Percentiles rank a stretch among this genome's conserved stretches.
phyloP scores from a whole-genome alignment of 2,113 vertebrate species.

The Halichoeres trimaculatus region DNA sequence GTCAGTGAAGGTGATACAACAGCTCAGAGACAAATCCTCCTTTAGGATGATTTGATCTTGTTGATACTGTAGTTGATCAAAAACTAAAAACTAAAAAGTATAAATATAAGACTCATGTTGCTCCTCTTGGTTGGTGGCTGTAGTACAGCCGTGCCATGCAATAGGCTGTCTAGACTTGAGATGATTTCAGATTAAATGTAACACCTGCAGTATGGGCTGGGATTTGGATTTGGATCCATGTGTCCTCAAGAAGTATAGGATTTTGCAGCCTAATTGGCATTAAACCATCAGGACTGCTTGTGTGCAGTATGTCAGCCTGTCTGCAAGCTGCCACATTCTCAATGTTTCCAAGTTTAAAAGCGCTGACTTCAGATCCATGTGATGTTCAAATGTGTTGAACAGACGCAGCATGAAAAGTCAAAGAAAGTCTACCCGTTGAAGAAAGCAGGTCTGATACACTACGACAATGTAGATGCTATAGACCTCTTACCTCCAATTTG shows the following conservation, averaged over 20 bases:
- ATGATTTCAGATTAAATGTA: slow-evolving; percentile 16
- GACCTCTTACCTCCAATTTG: no score
- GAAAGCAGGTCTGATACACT: no score
- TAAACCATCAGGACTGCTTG: background rate
- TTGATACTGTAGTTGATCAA: background rate
- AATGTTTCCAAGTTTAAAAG: background rate
- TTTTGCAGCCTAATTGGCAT: slow-evolving; percentile 30
- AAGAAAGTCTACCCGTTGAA: background rate
- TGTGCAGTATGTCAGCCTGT: background rate
- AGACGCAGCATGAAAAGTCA: background rate
- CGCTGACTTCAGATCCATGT: background rate
- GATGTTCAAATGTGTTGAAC: background rate
- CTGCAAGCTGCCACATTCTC: background rate
- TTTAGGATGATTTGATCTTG: background rate
- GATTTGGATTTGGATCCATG: slow-evolving; percentile 33
- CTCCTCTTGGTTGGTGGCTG: background rate
- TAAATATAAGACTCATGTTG: no score
- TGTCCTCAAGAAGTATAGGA: slow-evolving; percentile 6
- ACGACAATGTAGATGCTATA: no score
- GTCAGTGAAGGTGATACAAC: background rate
- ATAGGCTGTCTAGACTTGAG: slow-evolving; percentile 13
- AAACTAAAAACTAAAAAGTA: no score
- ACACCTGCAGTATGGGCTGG: background rate
- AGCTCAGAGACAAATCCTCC: background rate
- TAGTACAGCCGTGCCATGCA: background rate